Evolutionary conservation across 2,113 vertebrate species (phyloP).

Genomic region (Indicator maculatus): DNA sequence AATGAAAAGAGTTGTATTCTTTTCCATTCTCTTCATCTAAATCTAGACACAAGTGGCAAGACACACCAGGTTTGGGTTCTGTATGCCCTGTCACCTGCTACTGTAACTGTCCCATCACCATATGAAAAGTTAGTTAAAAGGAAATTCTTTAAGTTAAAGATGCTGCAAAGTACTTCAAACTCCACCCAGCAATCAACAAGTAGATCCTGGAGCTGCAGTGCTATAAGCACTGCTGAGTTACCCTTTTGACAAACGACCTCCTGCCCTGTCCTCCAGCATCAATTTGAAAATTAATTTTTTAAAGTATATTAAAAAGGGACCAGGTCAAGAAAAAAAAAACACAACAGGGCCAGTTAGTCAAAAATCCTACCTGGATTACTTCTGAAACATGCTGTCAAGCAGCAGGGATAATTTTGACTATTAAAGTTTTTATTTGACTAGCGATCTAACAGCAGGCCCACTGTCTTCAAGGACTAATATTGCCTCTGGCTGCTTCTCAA

Average conservation of each 20-base stretch:
- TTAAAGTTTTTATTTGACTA: constrained; percentile 7
- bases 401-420: neutral
- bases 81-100: neutral
- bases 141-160: neutral
- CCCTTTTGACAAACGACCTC: neutral
- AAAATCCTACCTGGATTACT: neutral
- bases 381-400: neutral
- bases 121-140: neutral
- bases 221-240: neutral
- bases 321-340: neutral
- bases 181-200: neutral
- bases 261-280: neutral
- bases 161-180: neutral
- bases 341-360: neutral
- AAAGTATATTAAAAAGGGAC: neutral
- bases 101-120: neutral
- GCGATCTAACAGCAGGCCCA: constrained; percentile 2
- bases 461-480: constrained; percentile 40
- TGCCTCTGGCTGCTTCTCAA: constrained; percentile 45
- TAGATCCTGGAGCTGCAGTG: neutral
- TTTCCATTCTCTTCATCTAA: neutral
- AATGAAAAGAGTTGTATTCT: neutral
- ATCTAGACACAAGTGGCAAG: neutral
- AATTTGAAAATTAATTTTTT: neutral
- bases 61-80: neutral